Evolutionary conservation across 1,140 invertebrate genomes (phyloP), one percentile per base, ranked within the genome.

Genomic region (Eurosta solidaginis): DNA sequence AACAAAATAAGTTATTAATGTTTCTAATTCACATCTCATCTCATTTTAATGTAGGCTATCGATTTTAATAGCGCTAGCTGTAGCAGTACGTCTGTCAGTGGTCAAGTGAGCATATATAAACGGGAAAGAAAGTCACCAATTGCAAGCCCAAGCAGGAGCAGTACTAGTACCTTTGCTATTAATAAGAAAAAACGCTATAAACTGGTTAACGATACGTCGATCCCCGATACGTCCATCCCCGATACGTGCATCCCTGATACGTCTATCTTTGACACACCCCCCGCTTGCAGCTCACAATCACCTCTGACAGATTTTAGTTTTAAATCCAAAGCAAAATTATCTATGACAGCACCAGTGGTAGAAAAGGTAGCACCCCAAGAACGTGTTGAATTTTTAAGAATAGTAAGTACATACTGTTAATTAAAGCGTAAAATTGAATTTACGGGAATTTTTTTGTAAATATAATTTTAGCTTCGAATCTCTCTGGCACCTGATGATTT

Each of bases 401-500:
- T 79, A 73, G 79, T 54, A 76, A 47, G 73, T 81, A 2, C 7
- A 77, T 27, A 12, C 50, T 42, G 7, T 25, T 10, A 63, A 49
- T 50, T 3, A 52, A 49, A 17, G 9, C 17, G 44, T 25, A 87
- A 59, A 80, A 89, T 49, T 83, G 89, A 78, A 88, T 89, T 75
- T 89, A 74, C 17, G 7, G 7, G 44, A 45, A 17, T 74, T 88
- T 1, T 91, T 88, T 91, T 6, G 91, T 91, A 88, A 81, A 84
- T n/a, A 81, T 88, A 27, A 40, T 77, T 79, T 52, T 68, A 86
- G 85, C 76, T 86, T 4, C 84, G 85, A 27, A 83, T 82, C 20
- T 40, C 81, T 0, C 81, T 92, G 75, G 84, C 89, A 22, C 81
- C 83, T 73, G 88, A 90, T 33, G 87, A 90, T 83, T 93, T 90